Base-by-base conservation (phyloP, 2,113 vertebrate species). In the Equus quagga region DNA sequence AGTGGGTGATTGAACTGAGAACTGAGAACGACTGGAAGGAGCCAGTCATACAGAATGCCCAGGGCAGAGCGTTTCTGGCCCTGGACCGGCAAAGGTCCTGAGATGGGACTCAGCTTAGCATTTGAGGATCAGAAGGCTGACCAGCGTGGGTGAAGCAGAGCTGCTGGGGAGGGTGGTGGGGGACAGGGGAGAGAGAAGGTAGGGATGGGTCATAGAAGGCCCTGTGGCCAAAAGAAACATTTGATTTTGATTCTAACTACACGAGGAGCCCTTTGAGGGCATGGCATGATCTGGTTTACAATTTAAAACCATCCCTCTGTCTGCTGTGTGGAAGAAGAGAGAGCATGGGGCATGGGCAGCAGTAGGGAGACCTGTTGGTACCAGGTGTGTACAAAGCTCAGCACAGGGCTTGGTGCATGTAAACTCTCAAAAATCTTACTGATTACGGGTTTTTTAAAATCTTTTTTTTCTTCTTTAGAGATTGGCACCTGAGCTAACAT, bases 321-420 rank as follows among this genome's bases (percentile, higher is more conserved):
- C n/a, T 70, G 86, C 54, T 26, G 13, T 10, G 51, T 54, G 15
- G 46, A 65, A 46, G 6, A 36, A 10, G 2, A 49, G 64, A 75
- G 78, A 49, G 19, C 31, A 17, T 0, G 0, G 0, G 6, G 15
- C 33, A 26, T 6, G 21, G 33, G 33, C 6, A 60, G 31, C 46
- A 31, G 76, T 5, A 18, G 54, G 64, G 46, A 51, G 2, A 41
- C 23, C 15, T 0, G 0, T 0, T 12, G 7, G 2, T 36, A 36
- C 84, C 28, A 28, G 23, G 54, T 54, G 14, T 1, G 3, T 13
- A 78, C 21, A 18, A 56, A 78, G 83, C 36, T 65, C 75, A 24
- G 70, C 46, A 24, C 5, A 31, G 33, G 0, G 31, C 36, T 33
- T 0, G 3, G 14, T 11, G 6, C 3, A 17, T 6, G 3, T 2